Conservation (phyloP, 2,797 vertebrate species). For the Betta splendens region DNA sequence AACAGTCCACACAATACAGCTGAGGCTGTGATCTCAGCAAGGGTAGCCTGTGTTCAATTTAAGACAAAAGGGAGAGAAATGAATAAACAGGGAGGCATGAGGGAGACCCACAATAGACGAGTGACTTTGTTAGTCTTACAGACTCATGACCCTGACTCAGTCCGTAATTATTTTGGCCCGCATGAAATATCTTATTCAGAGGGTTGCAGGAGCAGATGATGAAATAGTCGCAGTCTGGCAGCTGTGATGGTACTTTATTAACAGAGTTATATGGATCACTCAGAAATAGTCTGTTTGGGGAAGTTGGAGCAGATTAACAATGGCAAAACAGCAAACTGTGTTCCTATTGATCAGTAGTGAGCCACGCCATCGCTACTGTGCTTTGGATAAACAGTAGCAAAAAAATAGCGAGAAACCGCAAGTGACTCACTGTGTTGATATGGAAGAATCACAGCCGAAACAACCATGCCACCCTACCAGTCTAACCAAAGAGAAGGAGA, state of each 20-base stretch:
- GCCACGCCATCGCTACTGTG: conserved; percentile 8
- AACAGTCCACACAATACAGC: conserved; percentile 51
- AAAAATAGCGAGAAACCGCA: conserved; percentile 40
- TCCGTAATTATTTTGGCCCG: conserved; percentile 28
- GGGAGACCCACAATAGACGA: conserved; percentile 56
- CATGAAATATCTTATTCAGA: conserved; percentile 52
- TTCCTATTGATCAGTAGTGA: neutral
- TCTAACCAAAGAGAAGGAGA: neutral
- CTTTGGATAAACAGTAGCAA: conserved; percentile 34
- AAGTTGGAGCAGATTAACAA: neutral
- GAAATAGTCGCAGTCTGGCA: conserved; percentile 43
- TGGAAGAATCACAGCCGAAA: conserved; percentile 17
- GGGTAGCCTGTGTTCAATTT: conserved; percentile 70
- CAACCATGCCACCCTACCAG: conserved; percentile 3
- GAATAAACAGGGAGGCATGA: conserved; percentile 23
- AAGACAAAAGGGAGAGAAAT: conserved; percentile 52
- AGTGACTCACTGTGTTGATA: conserved; percentile 68
- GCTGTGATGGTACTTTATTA: conserved; percentile 19
- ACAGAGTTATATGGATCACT: conserved; percentile 11
- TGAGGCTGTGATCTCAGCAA: conserved; percentile 57
- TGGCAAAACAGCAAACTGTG: neutral
- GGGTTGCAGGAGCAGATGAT: conserved; percentile 50
- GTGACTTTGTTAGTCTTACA: conserved; percentile 62
- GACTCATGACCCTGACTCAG: conserved; percentile 66
- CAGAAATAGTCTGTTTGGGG: neutral